A percentile compares a stretch with the other conserved stretches of the same genome.
These are phyloP conservation scores for Geodia barretti DNA, from an alignment of 37 sponge, comb jelly and placozoan genomes.

Conservation along the genomic window DNA sequence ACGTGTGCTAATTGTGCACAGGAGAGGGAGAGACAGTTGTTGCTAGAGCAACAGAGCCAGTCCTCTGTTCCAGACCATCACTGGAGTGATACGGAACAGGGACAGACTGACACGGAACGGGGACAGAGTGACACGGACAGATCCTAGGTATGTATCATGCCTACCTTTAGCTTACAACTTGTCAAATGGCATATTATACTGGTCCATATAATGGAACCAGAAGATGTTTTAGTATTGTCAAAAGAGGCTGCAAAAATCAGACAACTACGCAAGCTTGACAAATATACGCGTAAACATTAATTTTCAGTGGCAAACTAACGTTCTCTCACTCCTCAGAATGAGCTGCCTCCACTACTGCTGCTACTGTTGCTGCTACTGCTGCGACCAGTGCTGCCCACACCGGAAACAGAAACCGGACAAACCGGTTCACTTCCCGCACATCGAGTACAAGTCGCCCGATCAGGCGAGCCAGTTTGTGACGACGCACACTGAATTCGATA, in stretches of 20 bases:
- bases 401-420: neutral
- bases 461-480: neutral
- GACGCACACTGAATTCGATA: neutral
- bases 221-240: no score
- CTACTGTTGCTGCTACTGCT: slow-evolving; percentile 8
- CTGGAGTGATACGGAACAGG: slow-evolving; percentile 3
- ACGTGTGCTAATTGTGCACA: slow-evolving; percentile 8
- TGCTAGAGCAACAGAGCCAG: neutral
- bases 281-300: no score
- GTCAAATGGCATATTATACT: no score
- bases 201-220: no score
- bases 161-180: no score
- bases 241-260: no score
- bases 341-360: slow-evolving; percentile 8
- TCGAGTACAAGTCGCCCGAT: slow-evolving; percentile 4
- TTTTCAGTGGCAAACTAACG: no score
- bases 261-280: no score
- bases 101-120: neutral
- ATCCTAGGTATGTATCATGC: no score
- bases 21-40: neutral
- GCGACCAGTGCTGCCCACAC: slow-evolving; percentile 1
- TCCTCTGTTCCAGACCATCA: slow-evolving; percentile 1
- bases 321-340: no score
- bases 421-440: neutral
- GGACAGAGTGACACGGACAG: no score